A percentile compares a stretch with the other conserved stretches of the same genome.
These are phyloP conservation scores for Amaurobius ferox DNA, from an alignment of 2,888 invertebrate genomes.

Conservation along the genomic window DNA sequence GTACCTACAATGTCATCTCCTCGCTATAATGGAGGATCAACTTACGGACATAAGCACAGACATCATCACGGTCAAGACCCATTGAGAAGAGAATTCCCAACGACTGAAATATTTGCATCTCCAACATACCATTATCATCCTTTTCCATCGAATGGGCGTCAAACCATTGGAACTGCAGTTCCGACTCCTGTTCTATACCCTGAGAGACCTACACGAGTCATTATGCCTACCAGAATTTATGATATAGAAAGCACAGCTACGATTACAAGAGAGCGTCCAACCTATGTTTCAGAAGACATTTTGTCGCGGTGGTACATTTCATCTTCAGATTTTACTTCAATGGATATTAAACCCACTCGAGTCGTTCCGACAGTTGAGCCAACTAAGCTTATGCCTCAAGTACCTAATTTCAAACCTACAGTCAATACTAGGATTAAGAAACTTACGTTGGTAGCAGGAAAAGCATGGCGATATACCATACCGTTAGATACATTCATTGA, in stretches of 20 bases:
- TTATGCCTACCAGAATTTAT: constrained; percentile 58
- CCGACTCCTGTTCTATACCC: constrained; percentile 65
- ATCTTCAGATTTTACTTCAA: constrained; percentile 46
- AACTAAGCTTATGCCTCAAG: constrained; percentile 77
- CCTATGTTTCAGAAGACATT: constrained; percentile 38
- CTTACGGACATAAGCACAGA: constrained; percentile 52
- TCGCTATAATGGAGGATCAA: constrained; percentile 72
- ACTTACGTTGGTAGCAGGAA: constrained; percentile 87
- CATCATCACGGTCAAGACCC: constrained; percentile 66
- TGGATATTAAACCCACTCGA: constrained; percentile 48
- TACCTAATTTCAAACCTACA: constrained; percentile 82
- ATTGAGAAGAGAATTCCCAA: constrained; percentile 30
- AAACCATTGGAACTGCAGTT: constrained; percentile 38
- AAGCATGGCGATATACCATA: constrained; percentile 86
- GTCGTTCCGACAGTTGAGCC: constrained; percentile 51
- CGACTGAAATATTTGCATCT: constrained; percentile 46
- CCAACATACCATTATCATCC: constrained; percentile 61
- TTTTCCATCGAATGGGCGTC: constrained; percentile 19
- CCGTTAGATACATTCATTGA: constrained; percentile 90
- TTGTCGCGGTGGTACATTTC: constrained; percentile 59
- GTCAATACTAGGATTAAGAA: constrained; percentile 87
- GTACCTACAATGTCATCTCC: constrained; percentile 78
- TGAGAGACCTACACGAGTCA: constrained; percentile 46
- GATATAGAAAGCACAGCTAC: constrained; percentile 44
- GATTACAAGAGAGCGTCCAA: background rate